Conservation (phyloP, 2,888 invertebrate species). For the Macaria liturata region DNA sequence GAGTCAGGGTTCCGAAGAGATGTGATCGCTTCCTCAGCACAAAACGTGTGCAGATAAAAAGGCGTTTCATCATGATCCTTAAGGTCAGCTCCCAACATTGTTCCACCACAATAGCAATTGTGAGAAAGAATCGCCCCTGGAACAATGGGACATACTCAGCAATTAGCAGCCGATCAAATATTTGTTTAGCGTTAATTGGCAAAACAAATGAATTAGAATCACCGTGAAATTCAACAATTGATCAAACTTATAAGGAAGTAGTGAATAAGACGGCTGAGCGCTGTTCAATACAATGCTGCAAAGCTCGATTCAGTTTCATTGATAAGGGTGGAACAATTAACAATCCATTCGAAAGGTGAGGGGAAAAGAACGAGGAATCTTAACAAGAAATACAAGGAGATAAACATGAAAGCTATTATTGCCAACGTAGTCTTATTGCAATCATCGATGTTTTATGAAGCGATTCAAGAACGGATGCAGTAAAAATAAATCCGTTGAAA, state of each 20-base stretch:
- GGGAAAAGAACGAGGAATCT: not conserved
- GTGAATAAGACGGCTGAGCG: constrained; percentile 19
- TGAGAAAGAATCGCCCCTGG: constrained; percentile 68
- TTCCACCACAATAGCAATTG: constrained; percentile 78
- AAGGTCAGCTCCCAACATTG: constrained; percentile 81
- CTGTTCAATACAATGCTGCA: constrained; percentile 9
- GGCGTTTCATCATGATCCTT: constrained; percentile 64
- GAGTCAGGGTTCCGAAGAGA: constrained; percentile 45
- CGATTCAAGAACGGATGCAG: no score
- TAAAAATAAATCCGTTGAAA: constrained; percentile 3
- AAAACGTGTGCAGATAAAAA: constrained; percentile 46
- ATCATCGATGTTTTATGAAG: no score
- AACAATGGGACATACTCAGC: constrained; percentile 71
- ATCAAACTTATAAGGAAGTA: constrained; percentile 29
- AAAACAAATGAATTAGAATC: constrained; percentile 53
- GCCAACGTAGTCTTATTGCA: no score
- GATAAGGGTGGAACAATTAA: constrained; percentile 2
- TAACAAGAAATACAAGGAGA: no score
- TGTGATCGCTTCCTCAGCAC: constrained; percentile 49
- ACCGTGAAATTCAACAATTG: constrained; percentile 42
- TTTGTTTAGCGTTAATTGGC: constrained; percentile 60
- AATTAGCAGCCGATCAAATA: constrained; percentile 79
- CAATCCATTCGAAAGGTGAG: not conserved
- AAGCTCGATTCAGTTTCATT: not conserved
- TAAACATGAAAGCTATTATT: no score